Evolutionary conservation across 2,113 vertebrate species (phyloP), one percentile per base, ranked within the genome.

Genomic region (Dasypus novemcinctus): DNA sequence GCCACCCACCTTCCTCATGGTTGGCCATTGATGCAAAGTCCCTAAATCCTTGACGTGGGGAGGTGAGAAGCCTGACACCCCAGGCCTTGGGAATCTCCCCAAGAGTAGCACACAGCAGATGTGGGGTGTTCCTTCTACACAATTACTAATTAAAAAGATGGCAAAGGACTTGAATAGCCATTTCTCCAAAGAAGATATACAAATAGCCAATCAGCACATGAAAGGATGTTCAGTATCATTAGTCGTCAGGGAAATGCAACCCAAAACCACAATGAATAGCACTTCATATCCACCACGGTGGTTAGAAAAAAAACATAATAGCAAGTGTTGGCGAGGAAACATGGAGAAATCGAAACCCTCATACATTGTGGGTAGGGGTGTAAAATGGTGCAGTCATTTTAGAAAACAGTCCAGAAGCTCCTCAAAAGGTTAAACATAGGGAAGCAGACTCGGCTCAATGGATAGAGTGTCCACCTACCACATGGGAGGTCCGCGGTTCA

Each of bases 91-190:
- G 7, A 43, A 5, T 49, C 31, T 1, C 29, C 74, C 38, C 29
- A 27, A 23, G 0, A 12, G 18, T 1, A 17, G 23, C 12, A 31
- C 14, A 33, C 18, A 36, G 81, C 15, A 41, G 41, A 11, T 0
- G 1, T 2, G 6, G 33, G 66, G 33, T 33, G 49, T 36, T 25
- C 38, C 72, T 79, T 80, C 29, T 68, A 41, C 46, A 38, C 23
- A 52, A 14, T 61, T 17, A 64, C 27, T 69, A 18, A 84, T 13
- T 7, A 43, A 36, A 76, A 94, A 79, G 25, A 0, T 2, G 25
- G 17, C 31, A 68, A 78, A 78, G 76, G 4, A 21, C 49, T 54
- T 29, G 14, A 68, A 33, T 1, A 61, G 31, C 57, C 20, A 33
- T 8, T n/a, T 83, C 80, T 68, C 72, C 57, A 61, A 57, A 78